Evolutionary conservation across 2,888 invertebrate species (phyloP).

Genomic region (Drosophila mimetica): DNA sequence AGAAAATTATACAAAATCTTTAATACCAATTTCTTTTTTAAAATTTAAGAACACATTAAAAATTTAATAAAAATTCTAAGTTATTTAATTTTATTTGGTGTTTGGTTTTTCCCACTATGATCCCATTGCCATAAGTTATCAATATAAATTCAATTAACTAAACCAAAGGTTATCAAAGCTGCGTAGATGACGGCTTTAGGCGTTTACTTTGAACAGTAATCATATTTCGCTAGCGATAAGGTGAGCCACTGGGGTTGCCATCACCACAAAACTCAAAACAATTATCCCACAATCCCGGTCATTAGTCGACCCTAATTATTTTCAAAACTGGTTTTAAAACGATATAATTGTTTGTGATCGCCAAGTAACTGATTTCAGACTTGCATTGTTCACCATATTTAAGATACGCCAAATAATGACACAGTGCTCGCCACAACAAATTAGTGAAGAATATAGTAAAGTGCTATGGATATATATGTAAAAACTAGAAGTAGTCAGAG

Average conservation of each 20-base stretch:
- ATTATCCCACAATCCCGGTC: slow-evolving; percentile 1
- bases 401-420: slow-evolving; percentile 20
- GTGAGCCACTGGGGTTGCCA: slow-evolving; percentile 3
- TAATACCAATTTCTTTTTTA: too few relatives aligned
- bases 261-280: not conserved
- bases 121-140: slow-evolving; percentile 23
- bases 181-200: slow-evolving; percentile 16
- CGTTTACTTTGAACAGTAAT: slow-evolving; percentile 11
- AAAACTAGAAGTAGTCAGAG: not conserved
- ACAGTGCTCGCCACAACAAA: not conserved
- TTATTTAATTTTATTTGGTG: not conserved
- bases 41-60: too few relatives aligned
- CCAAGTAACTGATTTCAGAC: slow-evolving; percentile 24
- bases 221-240: slow-evolving; percentile 22
- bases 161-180: slow-evolving; percentile 40
- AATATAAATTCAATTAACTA: slow-evolving; percentile 40
- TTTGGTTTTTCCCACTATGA: not conserved
- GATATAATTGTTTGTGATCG: slow-evolving; percentile 12
- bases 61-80: too few relatives aligned
- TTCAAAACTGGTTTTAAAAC: slow-evolving; percentile 19
- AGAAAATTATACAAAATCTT: too few relatives aligned
- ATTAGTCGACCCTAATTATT: not conserved
- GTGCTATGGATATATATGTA: not conserved
- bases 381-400: slow-evolving; percentile 16
- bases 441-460: not conserved